Conservation (phyloP, 2,888 invertebrate species). For the Spialia ferax region DNA sequence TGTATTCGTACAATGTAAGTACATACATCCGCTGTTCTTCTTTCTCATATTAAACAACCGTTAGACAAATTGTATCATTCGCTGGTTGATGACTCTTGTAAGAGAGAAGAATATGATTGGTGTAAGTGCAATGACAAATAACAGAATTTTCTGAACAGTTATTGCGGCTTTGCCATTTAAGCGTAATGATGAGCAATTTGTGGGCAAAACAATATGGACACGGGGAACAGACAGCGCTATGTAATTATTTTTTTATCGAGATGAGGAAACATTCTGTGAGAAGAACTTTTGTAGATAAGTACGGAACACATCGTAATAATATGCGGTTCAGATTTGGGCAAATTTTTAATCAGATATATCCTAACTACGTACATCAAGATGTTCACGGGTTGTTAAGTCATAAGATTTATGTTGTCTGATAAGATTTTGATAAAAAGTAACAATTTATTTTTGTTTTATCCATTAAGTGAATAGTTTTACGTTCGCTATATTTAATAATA, state of each 20-base stretch:
- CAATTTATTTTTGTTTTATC: no score
- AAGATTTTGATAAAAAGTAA: constrained; percentile 7
- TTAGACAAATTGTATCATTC: constrained; percentile 41
- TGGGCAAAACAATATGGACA: constrained; percentile 76
- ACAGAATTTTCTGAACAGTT: constrained; percentile 56
- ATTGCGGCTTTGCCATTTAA: constrained; percentile 65
- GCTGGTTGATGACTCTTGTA: constrained; percentile 36
- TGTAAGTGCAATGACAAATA: constrained; percentile 46
- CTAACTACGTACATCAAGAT: constrained; percentile 1
- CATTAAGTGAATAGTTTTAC: no score
- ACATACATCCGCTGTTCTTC: constrained; percentile 25
- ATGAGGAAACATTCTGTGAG: not conserved
- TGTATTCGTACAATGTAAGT: no score
- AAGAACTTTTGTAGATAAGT: not conserved
- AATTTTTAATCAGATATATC: constrained; percentile 6
- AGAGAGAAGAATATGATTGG: constrained; percentile 36
- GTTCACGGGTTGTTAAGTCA: constrained; percentile 21
- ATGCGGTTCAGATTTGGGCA: not conserved
- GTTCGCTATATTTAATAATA: not conserved
- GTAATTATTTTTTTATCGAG: constrained; percentile 3
- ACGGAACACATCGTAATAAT: not conserved
- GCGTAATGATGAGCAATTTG: constrained; percentile 73
- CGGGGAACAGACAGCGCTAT: constrained; percentile 73
- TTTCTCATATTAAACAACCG: constrained; percentile 36
- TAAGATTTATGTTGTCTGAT: constrained; percentile 6